These are phyloP conservation scores for Diabrotica virgifera DNA, from an alignment of 1,140 invertebrate genomes.

Conservation along the genomic window DNA sequence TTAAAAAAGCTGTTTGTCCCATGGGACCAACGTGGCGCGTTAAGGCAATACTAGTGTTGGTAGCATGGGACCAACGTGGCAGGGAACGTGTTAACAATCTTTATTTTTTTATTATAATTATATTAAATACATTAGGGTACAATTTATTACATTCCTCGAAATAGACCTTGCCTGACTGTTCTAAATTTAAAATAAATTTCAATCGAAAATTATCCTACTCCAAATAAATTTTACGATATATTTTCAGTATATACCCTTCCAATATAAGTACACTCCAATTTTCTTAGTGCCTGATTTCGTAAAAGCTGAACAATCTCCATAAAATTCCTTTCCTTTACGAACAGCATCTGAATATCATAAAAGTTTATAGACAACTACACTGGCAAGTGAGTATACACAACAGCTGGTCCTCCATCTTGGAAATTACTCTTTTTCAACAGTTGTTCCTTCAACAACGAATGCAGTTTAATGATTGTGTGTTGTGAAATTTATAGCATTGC, in stretches of 20 bases:
- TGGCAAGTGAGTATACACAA: neutral
- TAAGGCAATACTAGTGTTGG: too few relatives aligned
- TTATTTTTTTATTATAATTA: too few relatives aligned
- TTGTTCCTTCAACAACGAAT: neutral
- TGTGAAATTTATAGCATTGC: neutral
- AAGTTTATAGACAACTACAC: slow-evolving; percentile 2
- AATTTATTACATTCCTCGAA: too few relatives aligned
- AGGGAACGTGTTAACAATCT: too few relatives aligned
- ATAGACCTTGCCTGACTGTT: too few relatives aligned
- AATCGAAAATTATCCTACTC: too few relatives aligned
- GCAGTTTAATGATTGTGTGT: slow-evolving; percentile 2
- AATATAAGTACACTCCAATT: neutral
- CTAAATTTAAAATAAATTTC: too few relatives aligned
- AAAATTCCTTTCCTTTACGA: slow-evolving; percentile 2
- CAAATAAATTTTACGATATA: too few relatives aligned
- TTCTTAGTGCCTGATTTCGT: neutral
- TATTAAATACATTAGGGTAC: too few relatives aligned
- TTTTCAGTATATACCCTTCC: neutral
- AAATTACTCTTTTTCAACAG: slow-evolving; percentile 1
- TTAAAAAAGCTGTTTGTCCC: too few relatives aligned
- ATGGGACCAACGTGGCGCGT: too few relatives aligned
- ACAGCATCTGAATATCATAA: slow-evolving; percentile 2
- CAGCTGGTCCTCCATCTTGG: slow-evolving; percentile 1
- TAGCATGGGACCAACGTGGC: too few relatives aligned
- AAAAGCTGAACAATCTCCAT: slow-evolving; percentile 2